These are phyloP conservation scores for Drosophila bipectinata DNA, from an alignment of 1,140 invertebrate species.

Conservation along the genomic window DNA sequence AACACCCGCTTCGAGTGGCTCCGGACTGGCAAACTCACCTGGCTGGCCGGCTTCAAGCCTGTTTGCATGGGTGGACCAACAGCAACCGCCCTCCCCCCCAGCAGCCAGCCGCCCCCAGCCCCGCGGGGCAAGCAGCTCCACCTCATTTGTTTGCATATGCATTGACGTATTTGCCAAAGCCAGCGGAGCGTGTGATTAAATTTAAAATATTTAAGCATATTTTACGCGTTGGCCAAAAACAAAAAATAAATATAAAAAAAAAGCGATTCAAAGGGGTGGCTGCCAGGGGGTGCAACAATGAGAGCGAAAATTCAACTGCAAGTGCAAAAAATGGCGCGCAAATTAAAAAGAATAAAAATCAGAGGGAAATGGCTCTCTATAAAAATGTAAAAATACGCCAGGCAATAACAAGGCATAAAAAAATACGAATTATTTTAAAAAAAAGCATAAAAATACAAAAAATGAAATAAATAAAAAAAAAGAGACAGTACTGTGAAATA, in stretches of 20 bases:
- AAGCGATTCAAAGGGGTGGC: slow-evolving; percentile 23
- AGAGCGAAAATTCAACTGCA: slow-evolving; percentile 74
- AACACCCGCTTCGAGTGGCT: slow-evolving; percentile 14
- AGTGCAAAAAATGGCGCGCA: slow-evolving; percentile 68
- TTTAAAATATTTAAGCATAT: slow-evolving; percentile 83
- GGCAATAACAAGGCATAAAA: slow-evolving; percentile 30
- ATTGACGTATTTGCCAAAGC: slow-evolving; percentile 76
- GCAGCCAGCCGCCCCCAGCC: neutral
- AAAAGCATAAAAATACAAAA: slow-evolving; percentile 31
- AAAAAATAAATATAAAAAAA: slow-evolving; percentile 6
- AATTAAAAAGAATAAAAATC: slow-evolving; percentile 76
- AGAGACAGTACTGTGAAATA: slow-evolving; percentile 25
- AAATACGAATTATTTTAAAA: slow-evolving; percentile 4
- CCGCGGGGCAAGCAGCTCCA: slow-evolving; percentile 9
- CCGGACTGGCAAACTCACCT: slow-evolving; percentile 15
- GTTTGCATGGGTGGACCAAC: neutral
- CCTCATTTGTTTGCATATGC: slow-evolving; percentile 80
- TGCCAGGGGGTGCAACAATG: slow-evolving; percentile 56
- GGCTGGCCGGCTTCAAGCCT: neutral
- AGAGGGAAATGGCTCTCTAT: slow-evolving; percentile 62
- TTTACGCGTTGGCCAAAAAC: slow-evolving; percentile 77
- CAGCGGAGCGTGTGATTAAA: slow-evolving; percentile 80
- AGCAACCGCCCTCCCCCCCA: neutral
- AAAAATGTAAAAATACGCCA: slow-evolving; percentile 67
- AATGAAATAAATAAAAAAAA: slow-evolving; percentile 22